Conservation (phyloP, 1,140 invertebrate species). For the Venustaconcha ellipsiformis region DNA sequence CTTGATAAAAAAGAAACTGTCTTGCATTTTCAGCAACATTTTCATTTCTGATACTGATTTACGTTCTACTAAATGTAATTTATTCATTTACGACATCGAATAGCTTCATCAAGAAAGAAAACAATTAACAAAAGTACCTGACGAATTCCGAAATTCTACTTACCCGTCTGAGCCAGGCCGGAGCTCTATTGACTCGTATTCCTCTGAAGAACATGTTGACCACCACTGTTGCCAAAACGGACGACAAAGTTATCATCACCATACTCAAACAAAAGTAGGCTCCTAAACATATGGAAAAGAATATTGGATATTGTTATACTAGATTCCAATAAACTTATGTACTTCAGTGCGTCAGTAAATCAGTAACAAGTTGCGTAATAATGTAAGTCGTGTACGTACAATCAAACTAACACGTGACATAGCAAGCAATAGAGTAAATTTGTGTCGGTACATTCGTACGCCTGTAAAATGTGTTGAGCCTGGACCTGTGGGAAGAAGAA, state of each 20-base stretch:
- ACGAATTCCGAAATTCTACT: slow-evolving; percentile 3
- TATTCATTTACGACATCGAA: not conserved
- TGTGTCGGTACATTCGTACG: too few relatives aligned
- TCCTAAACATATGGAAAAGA: slow-evolving; percentile 46
- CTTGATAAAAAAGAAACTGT: too few relatives aligned
- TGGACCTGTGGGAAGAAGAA: too few relatives aligned
- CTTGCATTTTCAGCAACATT: not conserved
- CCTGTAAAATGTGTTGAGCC: too few relatives aligned
- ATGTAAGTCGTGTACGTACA: too few relatives aligned
- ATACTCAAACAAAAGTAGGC: slow-evolving; percentile 70
- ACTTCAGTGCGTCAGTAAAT: not conserved
- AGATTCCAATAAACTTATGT: not conserved
- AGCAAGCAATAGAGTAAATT: too few relatives aligned
- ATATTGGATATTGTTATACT: not conserved
- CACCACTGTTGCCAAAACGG: slow-evolving; percentile 67
- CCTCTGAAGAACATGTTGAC: slow-evolving; percentile 69
- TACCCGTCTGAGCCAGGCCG: slow-evolving; percentile 32
- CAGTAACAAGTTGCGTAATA: too few relatives aligned
- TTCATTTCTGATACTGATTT: not conserved
- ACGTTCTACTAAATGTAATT: not conserved
- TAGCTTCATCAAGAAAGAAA: not conserved
- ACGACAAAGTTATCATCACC: slow-evolving; percentile 69
- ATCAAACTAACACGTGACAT: too few relatives aligned
- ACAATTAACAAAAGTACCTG: not conserved
- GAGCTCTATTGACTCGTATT: slow-evolving; percentile 39